These are phyloP conservation scores for Oscheius sp. DNA, from an alignment of 2,888 invertebrate genomes.

Conservation along the genomic window DNA sequence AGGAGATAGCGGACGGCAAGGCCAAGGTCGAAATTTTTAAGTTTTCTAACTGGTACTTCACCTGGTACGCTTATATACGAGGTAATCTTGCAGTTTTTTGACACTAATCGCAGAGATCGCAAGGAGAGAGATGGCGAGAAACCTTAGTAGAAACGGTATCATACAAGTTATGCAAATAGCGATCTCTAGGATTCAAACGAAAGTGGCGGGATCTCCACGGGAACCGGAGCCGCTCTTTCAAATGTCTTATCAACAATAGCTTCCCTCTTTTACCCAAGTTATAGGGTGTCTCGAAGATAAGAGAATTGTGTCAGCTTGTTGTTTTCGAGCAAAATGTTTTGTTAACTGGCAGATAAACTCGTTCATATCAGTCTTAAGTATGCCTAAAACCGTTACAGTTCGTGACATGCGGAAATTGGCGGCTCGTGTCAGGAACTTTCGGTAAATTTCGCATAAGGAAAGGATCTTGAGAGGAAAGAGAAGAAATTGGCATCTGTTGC, in stretches of 20 bases:
- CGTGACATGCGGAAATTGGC: constrained; percentile 34
- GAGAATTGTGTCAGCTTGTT: constrained; percentile 3
- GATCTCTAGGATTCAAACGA: constrained; percentile 14
- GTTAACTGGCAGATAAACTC: constrained; percentile 14
- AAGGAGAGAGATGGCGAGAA: constrained; percentile 3
- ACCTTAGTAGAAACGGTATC: not conserved
- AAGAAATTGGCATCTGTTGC: constrained; percentile 29
- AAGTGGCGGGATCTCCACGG: not conserved
- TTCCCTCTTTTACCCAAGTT: constrained; percentile 19
- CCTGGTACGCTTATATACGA: constrained; percentile 16
- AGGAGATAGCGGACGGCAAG: constrained; percentile 27
- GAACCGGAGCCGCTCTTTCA: not conserved
- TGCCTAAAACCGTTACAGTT: constrained; percentile 27
- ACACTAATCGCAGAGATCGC: constrained; percentile 1
- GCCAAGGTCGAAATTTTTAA: constrained; percentile 24
- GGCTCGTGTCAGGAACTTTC: not conserved
- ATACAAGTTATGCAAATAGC: constrained; percentile 25
- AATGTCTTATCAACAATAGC: constrained; percentile 3
- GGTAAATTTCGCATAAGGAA: not conserved
- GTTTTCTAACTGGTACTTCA: constrained; percentile 16
- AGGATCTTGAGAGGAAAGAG: not conserved
- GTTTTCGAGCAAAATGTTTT: constrained; percentile 20
- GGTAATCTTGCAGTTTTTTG: not conserved
- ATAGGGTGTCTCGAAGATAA: not conserved
- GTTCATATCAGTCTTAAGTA: constrained; percentile 26